Evolutionary conservation across 2,797 vertebrate genomes (phyloP), one percentile per base, ranked within the genome.

Genomic region (Ctenochaetus hawaiiensis): DNA sequence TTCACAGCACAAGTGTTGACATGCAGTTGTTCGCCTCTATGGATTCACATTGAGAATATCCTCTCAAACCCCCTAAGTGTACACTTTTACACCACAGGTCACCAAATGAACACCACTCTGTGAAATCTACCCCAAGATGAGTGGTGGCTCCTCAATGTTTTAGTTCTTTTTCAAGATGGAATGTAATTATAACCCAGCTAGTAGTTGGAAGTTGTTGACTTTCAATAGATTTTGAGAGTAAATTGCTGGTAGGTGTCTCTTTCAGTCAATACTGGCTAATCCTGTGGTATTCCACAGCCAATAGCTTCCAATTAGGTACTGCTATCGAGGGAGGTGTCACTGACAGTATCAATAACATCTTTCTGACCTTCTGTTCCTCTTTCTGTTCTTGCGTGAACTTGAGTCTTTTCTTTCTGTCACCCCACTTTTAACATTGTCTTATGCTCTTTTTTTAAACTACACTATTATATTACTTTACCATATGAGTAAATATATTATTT

Each of bases 251-350:
- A 73, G 88, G 74, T 79, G 73, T 89, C 82, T 85, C 68, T 34
- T 66, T 89, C 67, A 72, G 81, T 91, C 91, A 87, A 88, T 91
- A 90, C 48, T 13, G 63, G 79, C 81, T 92, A 91, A 92, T 92
- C 86, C 87, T 91, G 80, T 91, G 89, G 87, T 91, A 92, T 91
- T 94, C 92, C 86, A 91, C 84, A 90, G 86, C 91, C 93, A 89
- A 85, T 90, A 87, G 84, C 87, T 79, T 89, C 88, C 92, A 93
- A 91, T 93, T 92, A 93, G 82, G 87, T 54, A 30, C 78, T 58
- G 73, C 85, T 88, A 63, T 84, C 75, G 73, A 73, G 83, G 79
- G 93, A 91, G 84, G 83, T 85, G 90, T 77, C 68, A 11, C 81
- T 88, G 90, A 86, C 90, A 84, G 85, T 90, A 86, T 92, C 90